These are phyloP conservation scores for Daboia siamensis DNA, from an alignment of 2,113 vertebrate genomes.

Conservation along the genomic window DNA sequence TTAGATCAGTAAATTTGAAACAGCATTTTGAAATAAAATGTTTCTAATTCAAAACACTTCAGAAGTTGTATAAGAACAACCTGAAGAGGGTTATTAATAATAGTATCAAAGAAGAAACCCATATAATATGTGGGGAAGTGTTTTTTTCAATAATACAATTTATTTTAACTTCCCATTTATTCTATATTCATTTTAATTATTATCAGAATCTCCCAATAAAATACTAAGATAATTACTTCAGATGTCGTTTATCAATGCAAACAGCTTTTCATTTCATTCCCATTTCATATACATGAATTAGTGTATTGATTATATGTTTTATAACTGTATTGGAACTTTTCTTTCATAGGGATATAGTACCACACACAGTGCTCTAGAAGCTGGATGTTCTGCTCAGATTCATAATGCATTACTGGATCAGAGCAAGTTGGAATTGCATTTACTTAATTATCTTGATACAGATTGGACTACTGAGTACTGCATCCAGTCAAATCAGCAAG, in stretches of 20 bases:
- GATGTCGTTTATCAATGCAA: not conserved
- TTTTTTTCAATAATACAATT: not conserved
- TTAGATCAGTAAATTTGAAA: not conserved
- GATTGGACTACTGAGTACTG: conserved; percentile 85
- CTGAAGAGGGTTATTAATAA: not conserved
- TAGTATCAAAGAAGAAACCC: not conserved
- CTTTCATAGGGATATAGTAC: conserved; percentile 73
- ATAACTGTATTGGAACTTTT: not conserved
- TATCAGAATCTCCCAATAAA: not conserved
- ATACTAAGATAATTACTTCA: not conserved
- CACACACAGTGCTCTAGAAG: conserved; percentile 67
- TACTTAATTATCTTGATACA: conserved; percentile 86
- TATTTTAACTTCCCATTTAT: not conserved
- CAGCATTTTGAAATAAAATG: not conserved
- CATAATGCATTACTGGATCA: conserved; percentile 83
- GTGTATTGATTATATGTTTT: not conserved
- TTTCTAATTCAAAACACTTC: not conserved
- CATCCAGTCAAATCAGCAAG: conserved; percentile 77
- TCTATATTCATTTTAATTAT: not conserved
- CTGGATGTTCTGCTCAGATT: conserved; percentile 88
- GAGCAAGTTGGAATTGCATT: conserved; percentile 77
- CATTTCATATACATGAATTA: not conserved
- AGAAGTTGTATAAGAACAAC: not conserved
- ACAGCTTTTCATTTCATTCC: not conserved
- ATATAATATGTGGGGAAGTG: not conserved